These are phyloP conservation scores for Plusia festucae DNA, from an alignment of 2,888 invertebrate genomes.

Conservation along the genomic window DNA sequence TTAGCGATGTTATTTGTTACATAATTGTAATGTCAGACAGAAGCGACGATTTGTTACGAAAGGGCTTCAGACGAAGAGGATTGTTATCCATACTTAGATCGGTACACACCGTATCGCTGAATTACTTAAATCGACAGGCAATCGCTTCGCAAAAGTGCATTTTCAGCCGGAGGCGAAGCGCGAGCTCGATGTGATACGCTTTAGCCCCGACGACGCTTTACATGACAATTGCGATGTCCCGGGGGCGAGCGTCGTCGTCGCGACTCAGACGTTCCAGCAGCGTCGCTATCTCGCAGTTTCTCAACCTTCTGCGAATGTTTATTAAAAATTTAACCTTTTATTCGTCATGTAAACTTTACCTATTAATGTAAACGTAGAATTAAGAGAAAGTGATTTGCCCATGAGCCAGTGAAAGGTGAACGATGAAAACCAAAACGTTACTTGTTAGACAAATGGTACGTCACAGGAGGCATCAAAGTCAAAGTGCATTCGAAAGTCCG, in stretches of 20 bases:
- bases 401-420: constrained; percentile 72
- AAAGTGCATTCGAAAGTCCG: constrained; percentile 45
- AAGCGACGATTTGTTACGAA: constrained; percentile 46
- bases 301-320: constrained; percentile 63
- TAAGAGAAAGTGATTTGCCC: constrained; percentile 66
- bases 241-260: constrained; percentile 70
- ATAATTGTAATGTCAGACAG: neutral
- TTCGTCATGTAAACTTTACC: constrained; percentile 29
- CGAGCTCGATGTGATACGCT: constrained; percentile 71
- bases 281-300: constrained; percentile 65
- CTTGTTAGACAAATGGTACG: constrained; percentile 29
- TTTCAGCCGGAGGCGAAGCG: constrained; percentile 83
- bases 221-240: constrained; percentile 87
- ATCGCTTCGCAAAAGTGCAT: constrained; percentile 87
- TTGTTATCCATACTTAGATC: constrained; percentile 80
- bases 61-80: constrained; percentile 65
- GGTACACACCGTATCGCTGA: constrained; percentile 71
- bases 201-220: constrained; percentile 79
- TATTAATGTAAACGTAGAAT: constrained; percentile 24
- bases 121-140: constrained; percentile 85
- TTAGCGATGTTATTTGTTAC: neutral
- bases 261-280: constrained; percentile 68
- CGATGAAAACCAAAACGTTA: constrained; percentile 62
- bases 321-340: constrained; percentile 58
- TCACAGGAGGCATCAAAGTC: constrained; percentile 31